Evolutionary conservation across 2,888 invertebrate species (phyloP).

Genomic region (Tiphia femorata): DNA sequence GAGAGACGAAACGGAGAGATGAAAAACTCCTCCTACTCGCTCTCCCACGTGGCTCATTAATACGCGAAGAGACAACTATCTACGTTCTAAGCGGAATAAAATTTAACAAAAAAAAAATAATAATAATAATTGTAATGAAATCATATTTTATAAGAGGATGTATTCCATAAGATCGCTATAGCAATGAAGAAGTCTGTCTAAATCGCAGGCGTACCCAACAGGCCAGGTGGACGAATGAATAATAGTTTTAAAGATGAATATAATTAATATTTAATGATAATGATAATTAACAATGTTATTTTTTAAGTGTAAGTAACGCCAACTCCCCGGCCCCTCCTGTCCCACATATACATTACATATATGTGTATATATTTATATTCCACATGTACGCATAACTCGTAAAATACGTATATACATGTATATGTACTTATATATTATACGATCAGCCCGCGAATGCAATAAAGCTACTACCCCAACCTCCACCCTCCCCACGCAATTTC

Average conservation of each 20-base stretch:
- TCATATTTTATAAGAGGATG: conserved; percentile 64
- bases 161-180: conserved; percentile 54
- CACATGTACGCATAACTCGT: not conserved
- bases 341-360: conserved; percentile 37
- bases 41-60: conserved; percentile 32
- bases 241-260: conserved; percentile 49
- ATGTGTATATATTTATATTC: conserved; percentile 56
- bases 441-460: conserved; percentile 38
- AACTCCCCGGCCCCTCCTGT: conserved; percentile 23
- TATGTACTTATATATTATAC: conserved; percentile 40
- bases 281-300: conserved; percentile 59
- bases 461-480: conserved; percentile 14
- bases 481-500: too few relatives aligned
- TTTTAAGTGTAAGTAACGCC: conserved; percentile 61
- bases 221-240: conserved; percentile 58
- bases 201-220: conserved; percentile 37
- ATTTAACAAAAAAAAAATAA: conserved; percentile 42
- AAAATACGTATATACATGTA: conserved; percentile 47
- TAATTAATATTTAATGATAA: conserved; percentile 53
- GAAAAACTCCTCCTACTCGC: conserved; percentile 13
- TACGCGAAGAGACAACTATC: conserved; percentile 40
- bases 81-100: conserved; percentile 53
- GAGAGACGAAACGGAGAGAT: not conserved
- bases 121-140: conserved; percentile 54
- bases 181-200: conserved; percentile 42